These are phyloP conservation scores for Aphyosemion australe DNA, from an alignment of 2,113 vertebrate species.

Conservation along the genomic window DNA sequence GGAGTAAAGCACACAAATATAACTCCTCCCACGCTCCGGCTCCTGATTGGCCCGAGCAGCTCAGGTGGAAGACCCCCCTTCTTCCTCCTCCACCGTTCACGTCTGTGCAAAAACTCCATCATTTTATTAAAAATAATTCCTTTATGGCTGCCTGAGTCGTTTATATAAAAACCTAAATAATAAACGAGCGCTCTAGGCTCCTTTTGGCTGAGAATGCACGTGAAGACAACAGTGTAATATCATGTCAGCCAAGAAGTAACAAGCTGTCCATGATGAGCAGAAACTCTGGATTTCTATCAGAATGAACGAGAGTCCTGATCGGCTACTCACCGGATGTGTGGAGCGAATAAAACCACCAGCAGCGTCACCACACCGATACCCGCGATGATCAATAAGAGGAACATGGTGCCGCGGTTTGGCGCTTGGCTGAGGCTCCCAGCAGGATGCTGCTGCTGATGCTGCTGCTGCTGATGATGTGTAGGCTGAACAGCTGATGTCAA, in stretches of 20 bases:
- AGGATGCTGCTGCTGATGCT: slow-evolving; percentile 4
- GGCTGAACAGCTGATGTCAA: slow-evolving; percentile 70
- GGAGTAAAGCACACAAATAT: slow-evolving; percentile 21
- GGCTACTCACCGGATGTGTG: slow-evolving; percentile 84
- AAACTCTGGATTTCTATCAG: not conserved
- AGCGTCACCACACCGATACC: slow-evolving; percentile 74
- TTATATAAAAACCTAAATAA: no score
- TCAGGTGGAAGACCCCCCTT: slow-evolving; percentile 36
- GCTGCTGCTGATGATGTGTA: slow-evolving; percentile 10
- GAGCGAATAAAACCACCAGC: slow-evolving; percentile 77
- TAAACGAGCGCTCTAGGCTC: no score
- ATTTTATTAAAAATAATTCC: not conserved
- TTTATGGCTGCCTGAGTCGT: no score
- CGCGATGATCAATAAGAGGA: slow-evolving; percentile 71
- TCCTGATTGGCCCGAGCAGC: slow-evolving; percentile 54
- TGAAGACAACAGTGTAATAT: no score
- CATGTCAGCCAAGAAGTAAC: no score
- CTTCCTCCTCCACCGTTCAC: slow-evolving; percentile 14
- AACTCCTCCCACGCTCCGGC: slow-evolving; percentile 61
- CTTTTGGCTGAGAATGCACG: no score
- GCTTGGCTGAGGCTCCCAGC: slow-evolving; percentile 4
- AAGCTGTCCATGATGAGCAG: no score
- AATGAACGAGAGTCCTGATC: rapidly evolving
- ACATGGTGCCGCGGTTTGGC: slow-evolving; percentile 37
- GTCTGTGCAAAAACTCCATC: slow-evolving; percentile 24